These are phyloP conservation scores for Hemibagrus guttatus DNA, from an alignment of 2,797 vertebrate genomes.

Conservation along the genomic window DNA sequence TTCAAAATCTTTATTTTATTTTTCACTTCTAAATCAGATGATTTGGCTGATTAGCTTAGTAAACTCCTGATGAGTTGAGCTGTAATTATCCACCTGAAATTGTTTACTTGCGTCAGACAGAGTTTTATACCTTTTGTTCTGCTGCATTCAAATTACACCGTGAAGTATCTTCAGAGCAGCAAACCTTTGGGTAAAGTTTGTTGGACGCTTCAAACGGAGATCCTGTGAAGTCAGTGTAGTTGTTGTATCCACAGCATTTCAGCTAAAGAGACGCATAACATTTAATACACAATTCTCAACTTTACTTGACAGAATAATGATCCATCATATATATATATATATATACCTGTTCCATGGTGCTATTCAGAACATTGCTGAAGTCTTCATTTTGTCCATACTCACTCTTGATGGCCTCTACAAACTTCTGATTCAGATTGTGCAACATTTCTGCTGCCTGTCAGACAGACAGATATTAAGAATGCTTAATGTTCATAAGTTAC, in stretches of 20 bases:
- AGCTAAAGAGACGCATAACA: constrained; percentile 60
- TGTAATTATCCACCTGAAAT: background rate
- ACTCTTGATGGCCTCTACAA: constrained; percentile 33
- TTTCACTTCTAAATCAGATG: background rate
- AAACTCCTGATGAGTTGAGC: background rate
- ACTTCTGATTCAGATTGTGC: constrained; percentile 27
- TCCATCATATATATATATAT: background rate
- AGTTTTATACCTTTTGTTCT: rapidly evolving
- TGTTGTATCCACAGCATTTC: constrained; percentile 73
- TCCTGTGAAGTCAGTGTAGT: constrained; percentile 71
- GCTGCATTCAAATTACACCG: rapidly evolving
- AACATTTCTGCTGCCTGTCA: constrained; percentile 67
- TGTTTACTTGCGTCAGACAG: background rate
- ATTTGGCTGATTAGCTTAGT: background rate
- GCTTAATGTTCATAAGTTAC: background rate
- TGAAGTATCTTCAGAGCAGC: constrained; percentile 41
- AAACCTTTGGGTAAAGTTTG: constrained; percentile 56
- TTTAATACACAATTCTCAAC: background rate
- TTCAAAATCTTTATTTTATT: background rate
- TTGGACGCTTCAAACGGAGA: constrained; percentile 33
- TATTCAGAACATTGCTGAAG: constrained; percentile 69
- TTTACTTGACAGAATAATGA: background rate
- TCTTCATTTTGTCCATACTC: constrained; percentile 44
- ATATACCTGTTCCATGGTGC: constrained; percentile 73
- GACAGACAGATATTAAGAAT: constrained; percentile 13